Evolutionary conservation across 2,797 vertebrate species (phyloP).

Genomic region (Argentina silus): DNA sequence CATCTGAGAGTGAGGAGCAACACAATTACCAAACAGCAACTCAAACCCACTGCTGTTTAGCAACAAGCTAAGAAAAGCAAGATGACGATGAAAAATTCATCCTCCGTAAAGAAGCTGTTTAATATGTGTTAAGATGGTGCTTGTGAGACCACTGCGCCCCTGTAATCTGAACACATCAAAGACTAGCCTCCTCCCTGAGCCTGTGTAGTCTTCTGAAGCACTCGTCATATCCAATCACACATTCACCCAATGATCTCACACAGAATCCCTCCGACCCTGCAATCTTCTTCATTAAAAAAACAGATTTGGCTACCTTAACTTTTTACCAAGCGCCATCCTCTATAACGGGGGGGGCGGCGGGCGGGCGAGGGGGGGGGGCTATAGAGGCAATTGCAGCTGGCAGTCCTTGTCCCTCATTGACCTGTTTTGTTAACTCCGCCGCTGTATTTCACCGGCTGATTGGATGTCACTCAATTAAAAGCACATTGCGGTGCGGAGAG

Average conservation of each 20-base stretch:
- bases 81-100: conserved; percentile 63
- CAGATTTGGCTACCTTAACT: conserved; percentile 47
- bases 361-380: too few species aligned
- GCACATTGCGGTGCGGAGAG: conserved; percentile 72
- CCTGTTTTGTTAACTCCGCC: conserved; percentile 73
- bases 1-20: conserved; percentile 51
- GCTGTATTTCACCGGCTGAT: conserved; percentile 78
- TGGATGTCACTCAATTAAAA: conserved; percentile 85
- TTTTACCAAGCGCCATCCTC: neutral
- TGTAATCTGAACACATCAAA: conserved; percentile 77
- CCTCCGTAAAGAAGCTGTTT: conserved; percentile 64
- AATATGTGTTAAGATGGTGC: conserved; percentile 73
- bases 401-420: conserved; percentile 64
- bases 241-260: conserved; percentile 63
- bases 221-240: conserved; percentile 73
- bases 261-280: conserved; percentile 60
- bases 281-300: conserved; percentile 69
- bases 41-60: conserved; percentile 35
- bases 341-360: too few species aligned
- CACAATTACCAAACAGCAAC: conserved; percentile 48
- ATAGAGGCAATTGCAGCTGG: conserved; percentile 46
- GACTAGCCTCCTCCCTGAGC: conserved; percentile 69
- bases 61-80: conserved; percentile 39
- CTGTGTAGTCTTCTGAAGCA: conserved; percentile 68
- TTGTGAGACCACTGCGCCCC: conserved; percentile 67